A percentile compares a stretch with the other conserved stretches of the same genome.
phyloP scores from a whole-genome alignment of 64 coral and sea anemone species.

The Dendronephthya gigantea region DNA sequence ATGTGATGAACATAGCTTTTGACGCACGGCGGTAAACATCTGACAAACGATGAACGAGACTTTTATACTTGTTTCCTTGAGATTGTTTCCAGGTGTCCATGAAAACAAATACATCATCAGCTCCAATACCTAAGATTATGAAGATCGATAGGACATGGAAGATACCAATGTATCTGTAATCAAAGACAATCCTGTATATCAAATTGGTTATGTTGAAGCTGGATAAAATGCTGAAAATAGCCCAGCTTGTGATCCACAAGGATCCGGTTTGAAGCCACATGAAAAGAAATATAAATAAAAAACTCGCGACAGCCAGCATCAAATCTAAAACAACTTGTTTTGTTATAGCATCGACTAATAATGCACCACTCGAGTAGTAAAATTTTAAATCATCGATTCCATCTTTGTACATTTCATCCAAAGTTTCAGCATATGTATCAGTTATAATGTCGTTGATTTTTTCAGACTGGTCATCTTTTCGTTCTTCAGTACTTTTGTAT shows the following conservation, averaged over 20 bases:
- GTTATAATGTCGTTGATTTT: constrained; percentile 45
- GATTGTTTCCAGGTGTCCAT: constrained; percentile 76
- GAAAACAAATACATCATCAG: constrained; percentile 38
- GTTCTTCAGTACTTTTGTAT: constrained; percentile 71
- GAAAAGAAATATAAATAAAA: constrained; percentile 84
- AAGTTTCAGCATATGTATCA: constrained; percentile 46
- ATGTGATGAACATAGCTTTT: constrained; percentile 86
- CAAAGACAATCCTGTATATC: constrained; percentile 65
- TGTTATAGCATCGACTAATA: constrained; percentile 83
- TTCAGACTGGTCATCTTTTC: constrained; percentile 61
- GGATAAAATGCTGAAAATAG: constrained; percentile 75
- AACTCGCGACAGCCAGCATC: constrained; percentile 76
- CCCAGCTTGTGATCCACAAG: constrained; percentile 86
- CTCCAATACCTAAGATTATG: constrained; percentile 84
- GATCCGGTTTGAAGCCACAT: constrained; percentile 92
- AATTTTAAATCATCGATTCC: constrained; percentile 51
- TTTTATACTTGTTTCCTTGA: constrained; percentile 38
- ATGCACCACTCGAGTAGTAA: constrained; percentile 63
- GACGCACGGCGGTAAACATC: constrained; percentile 73
- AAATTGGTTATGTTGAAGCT: constrained; percentile 87
- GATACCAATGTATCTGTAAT: constrained; percentile 88
- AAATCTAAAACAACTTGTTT: constrained; percentile 93
- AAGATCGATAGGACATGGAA: constrained; percentile 94
- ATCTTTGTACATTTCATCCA: constrained; percentile 67
- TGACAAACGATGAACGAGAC: constrained; percentile 48